Percentiles rank a stretch among this genome's conserved stretches.
These are phyloP conservation scores for Xenentodon cancila DNA, from an alignment of 2,797 vertebrate genomes.

Conservation along the genomic window DNA sequence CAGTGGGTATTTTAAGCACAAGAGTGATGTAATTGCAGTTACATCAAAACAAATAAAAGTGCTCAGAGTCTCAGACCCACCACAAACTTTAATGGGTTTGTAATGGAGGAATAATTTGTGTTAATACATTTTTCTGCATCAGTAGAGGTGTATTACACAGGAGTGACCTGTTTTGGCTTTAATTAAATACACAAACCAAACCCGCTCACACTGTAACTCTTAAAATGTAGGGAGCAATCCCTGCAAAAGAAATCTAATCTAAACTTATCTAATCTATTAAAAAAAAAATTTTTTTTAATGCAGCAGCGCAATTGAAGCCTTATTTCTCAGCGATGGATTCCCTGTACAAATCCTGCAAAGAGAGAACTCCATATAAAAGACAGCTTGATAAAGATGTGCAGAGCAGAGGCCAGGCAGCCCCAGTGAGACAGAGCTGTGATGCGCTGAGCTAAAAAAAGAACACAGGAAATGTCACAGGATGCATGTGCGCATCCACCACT, in stretches of 20 bases:
- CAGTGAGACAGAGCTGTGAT: conserved; percentile 56
- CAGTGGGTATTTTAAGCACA: conserved; percentile 7
- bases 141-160: no score
- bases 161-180: no score
- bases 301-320: neutral
- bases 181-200: no score
- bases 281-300: neutral
- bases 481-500: conserved; percentile 41
- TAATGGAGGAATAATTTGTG: neutral
- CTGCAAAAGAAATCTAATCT: no score
- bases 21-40: neutral
- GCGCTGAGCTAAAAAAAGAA: conserved; percentile 64
- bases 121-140: neutral
- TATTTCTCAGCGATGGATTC: neutral
- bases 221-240: no score
- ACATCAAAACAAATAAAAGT: neutral
- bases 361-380: neutral
- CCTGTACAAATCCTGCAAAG: conserved; percentile 3
- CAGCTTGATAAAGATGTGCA: conserved; percentile 61
- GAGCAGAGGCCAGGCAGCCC: conserved; percentile 56
- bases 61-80: neutral
- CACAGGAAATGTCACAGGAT: conserved; percentile 62
- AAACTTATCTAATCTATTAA: no score
- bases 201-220: no score
- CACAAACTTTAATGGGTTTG: neutral